Evolutionary conservation across 2,113 vertebrate genomes (phyloP).

Genomic region (Hydrochoerus hydrochaeris): DNA sequence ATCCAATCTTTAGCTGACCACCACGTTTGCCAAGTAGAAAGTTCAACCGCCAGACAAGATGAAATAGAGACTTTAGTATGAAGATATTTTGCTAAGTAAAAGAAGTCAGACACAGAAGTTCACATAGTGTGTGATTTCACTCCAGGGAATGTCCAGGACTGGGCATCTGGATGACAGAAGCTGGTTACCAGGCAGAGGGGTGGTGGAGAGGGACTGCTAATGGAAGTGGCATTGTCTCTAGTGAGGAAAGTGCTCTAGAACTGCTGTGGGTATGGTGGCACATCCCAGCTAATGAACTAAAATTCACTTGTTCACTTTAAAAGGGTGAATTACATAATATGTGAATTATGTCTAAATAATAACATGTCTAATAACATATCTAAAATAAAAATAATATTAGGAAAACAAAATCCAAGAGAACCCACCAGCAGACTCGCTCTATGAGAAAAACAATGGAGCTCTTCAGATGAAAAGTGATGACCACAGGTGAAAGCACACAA

Average conservation of each 20-base stretch:
- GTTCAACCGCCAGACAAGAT: not conserved
- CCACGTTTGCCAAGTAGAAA: not conserved
- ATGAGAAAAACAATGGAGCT: not conserved
- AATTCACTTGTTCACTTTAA: not conserved
- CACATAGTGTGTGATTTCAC: not conserved
- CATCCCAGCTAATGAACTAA: not conserved
- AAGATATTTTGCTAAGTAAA: not conserved
- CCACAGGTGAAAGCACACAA: not conserved
- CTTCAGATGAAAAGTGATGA: not conserved
- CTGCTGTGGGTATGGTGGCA: not conserved
- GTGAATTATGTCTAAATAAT: not conserved
- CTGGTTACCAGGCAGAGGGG: not conserved
- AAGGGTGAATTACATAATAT: not conserved
- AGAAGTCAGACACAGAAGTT: not conserved
- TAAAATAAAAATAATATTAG: not conserved
- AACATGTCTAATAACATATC: not conserved
- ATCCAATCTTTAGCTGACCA: not conserved
- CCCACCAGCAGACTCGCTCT: not conserved
- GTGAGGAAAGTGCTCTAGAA: not conserved
- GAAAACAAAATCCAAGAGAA: not conserved
- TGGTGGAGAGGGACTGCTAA: not conserved
- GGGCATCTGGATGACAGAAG: not conserved
- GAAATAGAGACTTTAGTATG: not conserved
- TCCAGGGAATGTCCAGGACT: not conserved
- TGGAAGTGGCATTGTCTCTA: not conserved